Base-by-base conservation (phyloP, 92 coral and sea anemone genomes). In the Paramuricea clavata region DNA sequence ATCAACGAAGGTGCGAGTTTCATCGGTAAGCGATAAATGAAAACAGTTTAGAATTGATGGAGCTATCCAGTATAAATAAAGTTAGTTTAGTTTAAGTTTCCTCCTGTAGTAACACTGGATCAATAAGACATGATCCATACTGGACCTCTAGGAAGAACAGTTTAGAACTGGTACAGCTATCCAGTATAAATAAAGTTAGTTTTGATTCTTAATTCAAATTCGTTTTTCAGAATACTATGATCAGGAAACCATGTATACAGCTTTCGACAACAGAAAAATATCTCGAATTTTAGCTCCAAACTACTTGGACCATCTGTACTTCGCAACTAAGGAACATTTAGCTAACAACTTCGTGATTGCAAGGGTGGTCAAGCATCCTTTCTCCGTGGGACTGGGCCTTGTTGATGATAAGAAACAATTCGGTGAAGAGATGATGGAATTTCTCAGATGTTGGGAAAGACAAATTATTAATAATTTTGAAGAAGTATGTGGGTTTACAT, bases 1-100 rank as follows among this genome's bases (percentile, higher is more conserved):
- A 79, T 79, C 16, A 79, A 79, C 49, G 84, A 79, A 79, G 84
- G 84, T 0, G 84, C 84, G 1, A 59, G 72, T 61, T 79, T 79
- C 59, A 30, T 57, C 9, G 84, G 84, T 79, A 59, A 35, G 84
- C 25, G 2, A 0, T 9, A 39, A n/a, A n/a, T n/a, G 4, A 39
- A 39, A 39, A 39, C 10, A 39, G 44, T 39, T 39, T 39, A 4
- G 44, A 39, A 39, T 10, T 39, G 44, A 4, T 39, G 4, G n/a
- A n/a, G 44, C 44, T 60, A 60, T 60, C 0, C 33, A n/a, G n/a
- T n/a, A n/a, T n/a, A n/a, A n/a, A 60, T 47, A 47, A 0, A 8
- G 27, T 25, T 72, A 42, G 36, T 17, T 15, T 5, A 35, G 3
- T 34, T 2, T 11, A 22, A n/a, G n/a, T n/a, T n/a, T n/a, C n/a